A percentile compares a stretch with the other conserved stretches of the same genome.
Evolutionary conservation across 2,797 vertebrate species (phyloP).

Genomic region (Meda fulgida): DNA sequence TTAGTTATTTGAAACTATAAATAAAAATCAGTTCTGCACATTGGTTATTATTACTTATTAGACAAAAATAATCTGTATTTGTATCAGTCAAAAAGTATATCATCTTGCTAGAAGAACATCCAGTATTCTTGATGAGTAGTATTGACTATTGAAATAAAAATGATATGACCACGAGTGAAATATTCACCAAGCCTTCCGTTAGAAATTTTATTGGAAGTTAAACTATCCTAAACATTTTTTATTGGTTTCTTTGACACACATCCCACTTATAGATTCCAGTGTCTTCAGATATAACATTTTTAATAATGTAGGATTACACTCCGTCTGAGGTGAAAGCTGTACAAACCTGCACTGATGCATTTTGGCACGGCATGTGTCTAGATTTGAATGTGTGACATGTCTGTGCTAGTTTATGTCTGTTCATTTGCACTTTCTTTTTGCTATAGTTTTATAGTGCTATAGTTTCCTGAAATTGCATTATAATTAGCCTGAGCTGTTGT

Average conservation of each 20-base stretch:
- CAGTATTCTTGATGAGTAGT: background rate
- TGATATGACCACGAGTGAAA: conserved; percentile 39
- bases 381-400: background rate
- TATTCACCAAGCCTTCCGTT: conserved; percentile 40
- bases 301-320: background rate
- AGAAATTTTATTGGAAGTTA: conserved; percentile 21
- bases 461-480: background rate
- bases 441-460: too few relatives aligned
- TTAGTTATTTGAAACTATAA: background rate
- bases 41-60: background rate
- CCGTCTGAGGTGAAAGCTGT: background rate
- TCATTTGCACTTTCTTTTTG: background rate
- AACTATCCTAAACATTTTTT: conserved; percentile 4
- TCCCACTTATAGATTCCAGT: background rate
- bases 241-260: background rate
- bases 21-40: background rate
- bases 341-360: background rate
- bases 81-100: background rate
- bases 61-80: background rate
- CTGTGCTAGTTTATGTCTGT: background rate
- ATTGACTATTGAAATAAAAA: conserved; percentile 1
- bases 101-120: too few relatives aligned
- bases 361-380: background rate
- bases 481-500: background rate
- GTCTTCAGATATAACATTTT: background rate